Evolutionary conservation across 2,113 vertebrate species (phyloP), one percentile per base, ranked within the genome.

Genomic region (Leiothrix lutea): DNA sequence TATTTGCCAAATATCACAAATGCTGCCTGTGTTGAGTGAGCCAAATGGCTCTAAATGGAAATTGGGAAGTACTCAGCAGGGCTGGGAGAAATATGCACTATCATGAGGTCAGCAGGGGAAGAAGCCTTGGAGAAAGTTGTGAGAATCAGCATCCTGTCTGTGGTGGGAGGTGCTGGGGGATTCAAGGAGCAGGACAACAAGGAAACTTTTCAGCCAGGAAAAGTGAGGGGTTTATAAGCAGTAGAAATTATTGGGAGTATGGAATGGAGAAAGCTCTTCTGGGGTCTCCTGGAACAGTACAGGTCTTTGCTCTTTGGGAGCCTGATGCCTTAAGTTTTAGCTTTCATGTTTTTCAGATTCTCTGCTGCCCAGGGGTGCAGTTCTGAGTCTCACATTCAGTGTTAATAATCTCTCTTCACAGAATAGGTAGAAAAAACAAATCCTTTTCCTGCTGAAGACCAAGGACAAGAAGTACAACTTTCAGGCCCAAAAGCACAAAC

Each of bases 1-100:
- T 18, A 69, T 89, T 91, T 95, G 89, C 95, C 93, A 96, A 96
- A 88, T 95, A 92, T 77, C 78, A 91, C 90, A 95, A 92, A 91
- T 92, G 71, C 70, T 95, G 91, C 64, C 40, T 64, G 33, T 24
- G 35, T 3, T 40, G 71, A 92, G 36, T 3, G 67, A 96, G 89
- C 89, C 95, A 97, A 97, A 89, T 82, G 89, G 66, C 78, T 92
- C 45, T 38, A 51, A 80, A 82, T 90, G 74, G 81, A 88, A 75
- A 90, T 8, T 72, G 91, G 86, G 88, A 58, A 71, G 72, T 13
- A 21, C 77, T 95, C 91, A 94, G n/a, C 20, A 47, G 69, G 40
- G 45, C 69, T 84, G 77, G 61, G 80, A 92, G 74, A 69, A 95
- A 89, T 61, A 24, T 21, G 53, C 31, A 11, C 48, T 54, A 4